Conservation (phyloP, 1,140 invertebrate species). For the Dendrolimus punctatus region DNA sequence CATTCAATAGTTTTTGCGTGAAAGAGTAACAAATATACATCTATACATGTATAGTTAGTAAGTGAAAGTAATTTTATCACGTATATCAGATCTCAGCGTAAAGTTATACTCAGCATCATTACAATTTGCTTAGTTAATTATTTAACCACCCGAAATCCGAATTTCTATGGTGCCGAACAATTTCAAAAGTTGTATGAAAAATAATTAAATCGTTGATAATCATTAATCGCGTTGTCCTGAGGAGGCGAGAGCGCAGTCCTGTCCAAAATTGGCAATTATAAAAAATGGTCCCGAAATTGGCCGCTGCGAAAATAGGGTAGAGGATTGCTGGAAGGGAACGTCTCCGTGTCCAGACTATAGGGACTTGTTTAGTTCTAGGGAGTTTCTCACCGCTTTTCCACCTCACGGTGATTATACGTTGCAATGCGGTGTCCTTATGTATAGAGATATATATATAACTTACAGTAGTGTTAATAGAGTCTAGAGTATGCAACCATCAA, state of each 20-base stretch:
- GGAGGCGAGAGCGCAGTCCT: neutral
- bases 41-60: too few relatives aligned
- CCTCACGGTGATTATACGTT: too few relatives aligned
- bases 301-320: constrained; percentile 6
- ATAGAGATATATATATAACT: too few relatives aligned
- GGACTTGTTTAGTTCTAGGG: neutral
- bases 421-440: too few relatives aligned
- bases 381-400: too few relatives aligned
- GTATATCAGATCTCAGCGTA: neutral
- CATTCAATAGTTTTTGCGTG: too few relatives aligned
- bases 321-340: neutral
- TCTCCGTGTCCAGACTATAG: neutral
- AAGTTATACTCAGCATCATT: neutral
- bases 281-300: constrained; percentile 26
- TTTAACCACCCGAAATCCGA: too few relatives aligned
- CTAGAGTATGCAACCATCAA: too few relatives aligned
- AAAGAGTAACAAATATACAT: too few relatives aligned
- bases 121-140: too few relatives aligned
- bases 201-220: constrained; percentile 25
- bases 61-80: neutral
- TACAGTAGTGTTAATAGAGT: too few relatives aligned
- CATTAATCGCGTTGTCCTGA: constrained; percentile 18
- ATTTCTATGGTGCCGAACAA: too few relatives aligned
- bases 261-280: constrained; percentile 40
- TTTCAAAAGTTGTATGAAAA: constrained; percentile 16